Conservation (phyloP, 1,140 invertebrate species). For the Drosophila guanche region DNA sequence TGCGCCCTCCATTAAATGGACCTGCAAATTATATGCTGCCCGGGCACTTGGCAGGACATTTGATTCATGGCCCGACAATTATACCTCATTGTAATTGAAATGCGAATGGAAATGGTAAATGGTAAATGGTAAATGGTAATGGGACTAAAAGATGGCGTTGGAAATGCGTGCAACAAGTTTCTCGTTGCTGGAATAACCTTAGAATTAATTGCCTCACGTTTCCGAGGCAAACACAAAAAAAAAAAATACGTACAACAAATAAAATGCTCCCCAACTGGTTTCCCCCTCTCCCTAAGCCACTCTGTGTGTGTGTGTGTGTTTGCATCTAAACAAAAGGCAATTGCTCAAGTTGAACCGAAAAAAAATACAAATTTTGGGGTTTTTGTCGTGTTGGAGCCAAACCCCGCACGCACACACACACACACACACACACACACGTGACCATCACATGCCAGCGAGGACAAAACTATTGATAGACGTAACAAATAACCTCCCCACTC, state of each 20-base stretch:
- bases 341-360: constrained; percentile 72
- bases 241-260: constrained; percentile 8
- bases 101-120: constrained; percentile 51
- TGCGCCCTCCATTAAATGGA: constrained; percentile 46
- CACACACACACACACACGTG: constrained; percentile 51
- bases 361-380: constrained; percentile 58
- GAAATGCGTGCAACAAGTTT: constrained; percentile 80
- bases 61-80: constrained; percentile 71
- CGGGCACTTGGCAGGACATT: constrained; percentile 6
- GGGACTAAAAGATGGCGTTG: constrained; percentile 36
- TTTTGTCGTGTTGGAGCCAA: constrained; percentile 39
- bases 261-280: constrained; percentile 48
- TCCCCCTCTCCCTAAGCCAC: constrained; percentile 20
- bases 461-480: constrained; percentile 54
- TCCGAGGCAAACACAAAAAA: constrained; percentile 51
- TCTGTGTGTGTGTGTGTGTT: constrained; percentile 24
- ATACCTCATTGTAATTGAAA: constrained; percentile 81
- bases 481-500: constrained; percentile 34
- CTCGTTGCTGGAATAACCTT: constrained; percentile 71
- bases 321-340: constrained; percentile 65
- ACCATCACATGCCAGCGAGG: constrained; percentile 74
- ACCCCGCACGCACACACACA: constrained; percentile 13
- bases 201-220: constrained; percentile 80
- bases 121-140: constrained; percentile 66
- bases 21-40: constrained; percentile 47